Percentiles rank a stretch among this genome's conserved stretches.
Conservation (phyloP, 1,140 invertebrate species). For the Gryllus bimaculatus region DNA sequence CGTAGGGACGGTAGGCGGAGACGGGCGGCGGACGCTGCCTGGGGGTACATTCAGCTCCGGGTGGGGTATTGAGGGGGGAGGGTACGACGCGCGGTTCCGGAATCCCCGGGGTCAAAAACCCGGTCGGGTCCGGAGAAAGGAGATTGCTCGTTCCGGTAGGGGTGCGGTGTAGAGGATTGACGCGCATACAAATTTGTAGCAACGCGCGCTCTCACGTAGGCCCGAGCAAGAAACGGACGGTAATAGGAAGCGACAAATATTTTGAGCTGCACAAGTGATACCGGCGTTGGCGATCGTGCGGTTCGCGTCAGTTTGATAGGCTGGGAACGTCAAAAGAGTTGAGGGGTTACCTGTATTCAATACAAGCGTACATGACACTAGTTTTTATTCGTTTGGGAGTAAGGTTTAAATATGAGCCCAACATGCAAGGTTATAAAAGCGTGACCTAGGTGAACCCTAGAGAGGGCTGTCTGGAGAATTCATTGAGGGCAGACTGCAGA, state of each 20-base stretch:
- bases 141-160: not conserved
- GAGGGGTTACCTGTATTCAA: too few relatives aligned
- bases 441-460: too few relatives aligned
- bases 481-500: too few relatives aligned
- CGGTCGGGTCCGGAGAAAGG: not conserved
- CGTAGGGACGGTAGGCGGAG: too few relatives aligned
- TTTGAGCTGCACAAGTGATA: not conserved
- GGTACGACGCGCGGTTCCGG: not conserved
- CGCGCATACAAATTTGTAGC: not conserved
- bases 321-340: too few relatives aligned
- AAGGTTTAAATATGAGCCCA: too few relatives aligned
- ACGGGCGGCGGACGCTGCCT: not conserved
- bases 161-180: not conserved
- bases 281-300: too few relatives aligned
- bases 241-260: not conserved
- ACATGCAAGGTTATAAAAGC: too few relatives aligned
- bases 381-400: too few relatives aligned
- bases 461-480: too few relatives aligned
- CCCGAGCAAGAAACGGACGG: not conserved
- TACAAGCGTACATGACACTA: too few relatives aligned
- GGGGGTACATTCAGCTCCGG: not conserved
- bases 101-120: not conserved
- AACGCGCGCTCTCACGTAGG: not conserved
- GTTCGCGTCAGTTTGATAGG: too few relatives aligned
- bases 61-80: not conserved